Conservation (phyloP, 2,113 vertebrate genomes). For the Psettodes erumei region DNA sequence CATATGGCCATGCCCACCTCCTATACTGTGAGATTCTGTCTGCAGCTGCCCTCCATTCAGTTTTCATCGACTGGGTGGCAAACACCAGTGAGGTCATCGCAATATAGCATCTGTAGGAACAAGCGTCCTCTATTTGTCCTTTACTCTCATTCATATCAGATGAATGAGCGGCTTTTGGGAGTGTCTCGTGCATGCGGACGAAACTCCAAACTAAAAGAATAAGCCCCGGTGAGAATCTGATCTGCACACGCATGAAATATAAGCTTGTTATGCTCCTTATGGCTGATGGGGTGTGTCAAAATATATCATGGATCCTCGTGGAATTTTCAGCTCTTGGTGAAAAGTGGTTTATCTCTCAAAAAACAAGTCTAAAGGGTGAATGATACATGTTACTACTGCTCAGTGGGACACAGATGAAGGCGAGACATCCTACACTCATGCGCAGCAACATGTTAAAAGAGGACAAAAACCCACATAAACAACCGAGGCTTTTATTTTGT, state of each 20-base stretch:
- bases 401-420: conserved; percentile 35
- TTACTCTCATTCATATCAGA: conserved; percentile 48
- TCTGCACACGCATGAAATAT: conserved; percentile 47
- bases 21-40: conserved; percentile 35
- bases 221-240: conserved; percentile 57
- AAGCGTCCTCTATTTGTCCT: conserved; percentile 67
- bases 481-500: conserved; percentile 73
- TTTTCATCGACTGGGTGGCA: conserved; percentile 70
- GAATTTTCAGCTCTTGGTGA: conserved; percentile 9
- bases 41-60: conserved; percentile 70
- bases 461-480: conserved; percentile 68
- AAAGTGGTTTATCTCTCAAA: too few relatives aligned
- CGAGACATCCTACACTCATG: conserved; percentile 56
- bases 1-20: conserved; percentile 17
- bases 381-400: conserved; percentile 45
- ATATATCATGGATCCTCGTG: conserved; percentile 4
- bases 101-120: conserved; percentile 64
- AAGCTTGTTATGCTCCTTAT: conserved; percentile 32
- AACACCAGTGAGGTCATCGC: conserved; percentile 73
- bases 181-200: conserved; percentile 27
- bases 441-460: conserved; percentile 40
- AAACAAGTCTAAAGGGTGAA: too few relatives aligned
- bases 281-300: conserved; percentile 13
- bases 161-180: conserved; percentile 36
- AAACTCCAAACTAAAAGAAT: conserved; percentile 54